Evolutionary conservation across 2,797 vertebrate species (phyloP).

Genomic region (Neostethus bicornis): DNA sequence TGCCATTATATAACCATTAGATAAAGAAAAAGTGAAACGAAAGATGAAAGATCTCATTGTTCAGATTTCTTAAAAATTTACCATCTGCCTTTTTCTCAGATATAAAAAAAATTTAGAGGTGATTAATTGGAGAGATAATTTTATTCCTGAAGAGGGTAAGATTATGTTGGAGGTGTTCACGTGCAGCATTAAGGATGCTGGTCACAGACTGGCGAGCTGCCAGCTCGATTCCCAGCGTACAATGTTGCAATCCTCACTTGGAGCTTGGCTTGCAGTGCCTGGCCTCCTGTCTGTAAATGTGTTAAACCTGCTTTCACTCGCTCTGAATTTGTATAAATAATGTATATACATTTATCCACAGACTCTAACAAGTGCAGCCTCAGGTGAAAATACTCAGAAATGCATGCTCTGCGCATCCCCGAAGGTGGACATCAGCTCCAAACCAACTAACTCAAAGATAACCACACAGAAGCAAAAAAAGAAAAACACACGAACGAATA

Average conservation of each 20-base stretch:
- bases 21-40: background rate
- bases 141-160: constrained; percentile 23
- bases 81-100: background rate
- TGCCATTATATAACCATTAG: no score
- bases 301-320: constrained; percentile 77
- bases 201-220: constrained; percentile 58
- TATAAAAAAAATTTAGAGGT: background rate
- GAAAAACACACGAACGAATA: constrained; percentile 65
- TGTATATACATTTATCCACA: constrained; percentile 81
- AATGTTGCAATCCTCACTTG: constrained; percentile 59
- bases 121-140: constrained; percentile 16
- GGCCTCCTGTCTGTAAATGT: constrained; percentile 76
- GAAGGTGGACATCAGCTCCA: constrained; percentile 76
- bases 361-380: constrained; percentile 81
- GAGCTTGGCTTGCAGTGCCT: constrained; percentile 72
- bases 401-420: constrained; percentile 76
- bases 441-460: constrained; percentile 70
- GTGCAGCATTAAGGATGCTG: constrained; percentile 60
- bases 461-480: constrained; percentile 60
- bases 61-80: background rate
- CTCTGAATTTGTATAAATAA: constrained; percentile 82
- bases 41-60: constrained; percentile 1
- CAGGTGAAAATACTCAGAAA: constrained; percentile 81
- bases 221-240: constrained; percentile 54
- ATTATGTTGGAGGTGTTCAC: constrained; percentile 32